These are phyloP conservation scores for Alentia gelatinosa DNA, from an alignment of 2,888 invertebrate genomes.

Conservation along the genomic window DNA sequence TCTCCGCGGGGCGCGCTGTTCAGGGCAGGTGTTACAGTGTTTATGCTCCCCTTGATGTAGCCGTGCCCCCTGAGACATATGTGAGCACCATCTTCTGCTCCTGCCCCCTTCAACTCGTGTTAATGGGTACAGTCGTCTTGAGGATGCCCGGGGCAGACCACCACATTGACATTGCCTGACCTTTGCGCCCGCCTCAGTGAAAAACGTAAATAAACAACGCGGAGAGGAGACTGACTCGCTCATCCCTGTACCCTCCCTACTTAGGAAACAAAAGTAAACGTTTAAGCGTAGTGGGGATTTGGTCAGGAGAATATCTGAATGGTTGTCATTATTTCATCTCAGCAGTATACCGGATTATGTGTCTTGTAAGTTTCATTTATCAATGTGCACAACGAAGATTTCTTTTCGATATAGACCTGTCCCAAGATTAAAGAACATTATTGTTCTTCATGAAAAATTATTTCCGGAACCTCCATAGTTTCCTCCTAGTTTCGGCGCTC, in stretches of 20 bases:
- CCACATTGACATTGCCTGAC: constrained; percentile 1
- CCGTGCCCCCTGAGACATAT: not conserved
- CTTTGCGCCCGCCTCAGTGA: not conserved
- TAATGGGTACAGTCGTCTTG: constrained; percentile 35
- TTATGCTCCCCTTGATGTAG: not conserved
- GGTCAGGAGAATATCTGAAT: too few relatives aligned
- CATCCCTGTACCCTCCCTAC: not conserved
- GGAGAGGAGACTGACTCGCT: not conserved
- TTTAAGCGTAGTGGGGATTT: not conserved
- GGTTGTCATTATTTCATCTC: too few relatives aligned
- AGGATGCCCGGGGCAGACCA: not conserved
- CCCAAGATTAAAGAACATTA: too few relatives aligned
- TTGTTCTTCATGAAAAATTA: too few relatives aligned
- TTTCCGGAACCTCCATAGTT: too few relatives aligned
- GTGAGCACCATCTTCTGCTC: not conserved
- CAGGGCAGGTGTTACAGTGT: constrained; percentile 41
- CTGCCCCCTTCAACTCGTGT: not conserved
- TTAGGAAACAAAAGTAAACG: not conserved
- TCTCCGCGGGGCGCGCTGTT: not conserved
- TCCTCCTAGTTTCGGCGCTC: too few relatives aligned
- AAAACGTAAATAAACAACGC: constrained; percentile 25
- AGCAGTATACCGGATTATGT: too few relatives aligned
- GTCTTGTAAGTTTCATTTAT: too few relatives aligned
- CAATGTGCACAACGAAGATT: too few relatives aligned
- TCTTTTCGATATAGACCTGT: too few relatives aligned